Conservation (phyloP, 2,888 invertebrate genomes). For the Aleiodes leptofemur region DNA sequence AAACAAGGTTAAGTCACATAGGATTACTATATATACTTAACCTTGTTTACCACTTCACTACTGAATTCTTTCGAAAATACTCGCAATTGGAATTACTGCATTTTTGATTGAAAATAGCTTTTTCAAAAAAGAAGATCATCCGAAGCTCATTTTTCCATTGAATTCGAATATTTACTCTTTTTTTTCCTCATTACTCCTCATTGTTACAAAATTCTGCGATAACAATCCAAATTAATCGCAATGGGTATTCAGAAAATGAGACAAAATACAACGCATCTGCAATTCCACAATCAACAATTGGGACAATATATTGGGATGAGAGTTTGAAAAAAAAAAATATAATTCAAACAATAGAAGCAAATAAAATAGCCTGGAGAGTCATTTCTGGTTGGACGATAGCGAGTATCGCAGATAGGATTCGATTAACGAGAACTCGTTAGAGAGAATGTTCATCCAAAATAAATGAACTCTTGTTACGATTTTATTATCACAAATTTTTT, state of each 20-base stretch:
- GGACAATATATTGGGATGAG: not conserved
- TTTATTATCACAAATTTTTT: slow-evolving; percentile 9
- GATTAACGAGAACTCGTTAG: slow-evolving; percentile 32
- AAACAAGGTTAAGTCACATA: too few relatives aligned
- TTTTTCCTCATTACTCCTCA: slow-evolving; percentile 1
- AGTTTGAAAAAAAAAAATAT: not conserved
- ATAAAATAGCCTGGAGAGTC: not conserved
- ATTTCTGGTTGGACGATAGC: slow-evolving; percentile 8
- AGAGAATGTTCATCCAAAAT: slow-evolving; percentile 11
- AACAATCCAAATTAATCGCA: slow-evolving; percentile 8
- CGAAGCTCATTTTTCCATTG: slow-evolving; percentile 4
- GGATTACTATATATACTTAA: not conserved
- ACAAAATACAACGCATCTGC: slow-evolving; percentile 17
- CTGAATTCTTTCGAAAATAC: too few relatives aligned
- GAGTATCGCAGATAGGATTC: slow-evolving; percentile 13
- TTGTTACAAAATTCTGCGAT: slow-evolving; percentile 11
- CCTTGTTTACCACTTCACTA: too few relatives aligned
- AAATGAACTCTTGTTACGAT: not conserved
- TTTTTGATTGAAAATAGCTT: not conserved
- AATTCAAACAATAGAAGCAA: slow-evolving; percentile 25
- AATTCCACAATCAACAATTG: slow-evolving; percentile 25
- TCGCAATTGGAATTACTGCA: not conserved
- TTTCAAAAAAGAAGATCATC: not conserved
- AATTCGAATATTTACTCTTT: not conserved
- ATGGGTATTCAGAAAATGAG: slow-evolving; percentile 17